Evolutionary conservation across 2,888 invertebrate genomes (phyloP), one percentile per base, ranked within the genome.

Genomic region (Chalcis sispes): DNA sequence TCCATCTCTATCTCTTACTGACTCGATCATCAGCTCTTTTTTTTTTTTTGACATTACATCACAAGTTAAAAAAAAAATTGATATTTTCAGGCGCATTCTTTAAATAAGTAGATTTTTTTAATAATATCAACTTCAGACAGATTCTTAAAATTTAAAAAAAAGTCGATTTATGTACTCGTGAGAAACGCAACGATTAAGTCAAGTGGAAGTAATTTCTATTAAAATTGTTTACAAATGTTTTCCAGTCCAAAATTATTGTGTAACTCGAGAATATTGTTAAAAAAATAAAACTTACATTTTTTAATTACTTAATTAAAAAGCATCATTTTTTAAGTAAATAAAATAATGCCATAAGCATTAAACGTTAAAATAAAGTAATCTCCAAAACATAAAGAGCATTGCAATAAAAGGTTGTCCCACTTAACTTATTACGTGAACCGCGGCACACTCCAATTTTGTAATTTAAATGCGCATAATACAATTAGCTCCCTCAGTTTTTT

Each of bases 91-190:
- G 58, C 23, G 54, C 42, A 61, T 70, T 65, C 69, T 69, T 75
- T 46, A 54, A 71, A 59, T 59, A 59, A 58, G 71, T 67, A 65
- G 29, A 27, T 32, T 66, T 65, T 70, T 73, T 75, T 65, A 62
- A 64, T 64, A 50, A 54, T 64, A 75, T 70, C 58, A 64, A 75
- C 50, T 71, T 29, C 27, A 42, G 65, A 75, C 65, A 56, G 59
- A 65, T 54, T 70, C 59, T 59, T 52, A 13, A 65, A 59, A 29
- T 65, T 52, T 27, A 2, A 67, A 59, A 50, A 29, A 61, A 27
- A 15, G 15, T n/a, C 29, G 7, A 65, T 69, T 72, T 69, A 67
- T 69, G 70, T 70, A 25, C 32, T 59, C 8, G 29, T n/a, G 29
- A 13, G 54, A 25, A 32, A 1, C 1, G 18, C 2, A n/a, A 29